Evolutionary conservation across 2,113 vertebrate species (phyloP).

Genomic region (Pteruthius melanotis): DNA sequence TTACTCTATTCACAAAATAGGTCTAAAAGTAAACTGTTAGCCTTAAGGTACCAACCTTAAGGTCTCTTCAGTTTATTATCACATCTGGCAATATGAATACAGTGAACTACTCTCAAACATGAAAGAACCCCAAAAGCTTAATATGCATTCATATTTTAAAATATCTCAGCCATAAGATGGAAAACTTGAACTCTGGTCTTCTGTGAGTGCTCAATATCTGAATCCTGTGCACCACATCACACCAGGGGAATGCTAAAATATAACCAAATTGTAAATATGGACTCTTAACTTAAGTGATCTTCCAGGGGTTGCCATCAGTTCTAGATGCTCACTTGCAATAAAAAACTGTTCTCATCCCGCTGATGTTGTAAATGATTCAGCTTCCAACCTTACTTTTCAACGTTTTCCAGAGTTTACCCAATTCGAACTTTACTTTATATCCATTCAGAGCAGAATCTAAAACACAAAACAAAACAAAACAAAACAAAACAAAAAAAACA

Average conservation of each 20-base stretch:
- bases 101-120: neutral
- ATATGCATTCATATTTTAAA: neutral
- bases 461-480: neutral
- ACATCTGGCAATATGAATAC: neutral
- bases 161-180: neutral
- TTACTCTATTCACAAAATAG: neutral
- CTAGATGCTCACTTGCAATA: neutral
- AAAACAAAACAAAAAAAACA: too few relatives aligned
- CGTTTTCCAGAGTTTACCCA: neutral
- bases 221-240: neutral
- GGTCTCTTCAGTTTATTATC: neutral
- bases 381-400: neutral
- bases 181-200: neutral
- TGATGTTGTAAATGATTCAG: neutral
- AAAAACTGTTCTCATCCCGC: neutral
- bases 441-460: neutral
- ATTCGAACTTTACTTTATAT: neutral
- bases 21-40: neutral
- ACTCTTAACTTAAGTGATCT: neutral
- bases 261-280: neutral
- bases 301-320: neutral
- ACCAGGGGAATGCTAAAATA: neutral
- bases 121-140: neutral
- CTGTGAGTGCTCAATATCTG: neutral
- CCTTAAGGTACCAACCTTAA: neutral